Evolutionary conservation across 2,888 invertebrate species (phyloP).

Genomic region (Amblyjoppa proteus): DNA sequence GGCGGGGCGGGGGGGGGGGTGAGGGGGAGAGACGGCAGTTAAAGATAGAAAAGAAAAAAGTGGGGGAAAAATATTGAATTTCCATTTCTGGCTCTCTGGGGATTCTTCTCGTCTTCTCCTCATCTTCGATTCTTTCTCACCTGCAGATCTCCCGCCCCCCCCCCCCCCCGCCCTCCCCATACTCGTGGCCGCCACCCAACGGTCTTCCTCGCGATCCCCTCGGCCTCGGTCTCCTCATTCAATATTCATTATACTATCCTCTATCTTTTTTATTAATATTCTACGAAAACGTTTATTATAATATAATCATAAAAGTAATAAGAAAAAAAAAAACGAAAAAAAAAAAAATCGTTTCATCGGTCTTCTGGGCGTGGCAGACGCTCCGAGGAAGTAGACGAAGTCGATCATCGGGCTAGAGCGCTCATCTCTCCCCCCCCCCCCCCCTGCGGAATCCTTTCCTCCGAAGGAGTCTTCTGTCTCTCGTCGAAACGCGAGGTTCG

Average conservation of each 20-base stretch:
- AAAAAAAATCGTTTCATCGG: conserved; percentile 26
- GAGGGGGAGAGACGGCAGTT: conserved; percentile 57
- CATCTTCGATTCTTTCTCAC: conserved; percentile 38
- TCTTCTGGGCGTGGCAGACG: conserved; percentile 47
- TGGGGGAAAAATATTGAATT: conserved; percentile 56
- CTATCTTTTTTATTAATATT: conserved; percentile 61
- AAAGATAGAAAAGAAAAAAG: conserved; percentile 11
- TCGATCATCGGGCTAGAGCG: conserved; percentile 3
- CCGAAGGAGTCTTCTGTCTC: conserved; percentile 17
- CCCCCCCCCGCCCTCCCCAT: background rate
- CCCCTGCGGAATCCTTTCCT: conserved; percentile 22
- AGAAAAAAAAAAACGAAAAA: background rate
- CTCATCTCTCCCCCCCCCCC: background rate
- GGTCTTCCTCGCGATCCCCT: background rate
- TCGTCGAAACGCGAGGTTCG: conserved; percentile 17
- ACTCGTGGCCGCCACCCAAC: background rate
- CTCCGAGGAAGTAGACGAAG: conserved; percentile 38
- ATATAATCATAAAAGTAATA: conserved; percentile 51
- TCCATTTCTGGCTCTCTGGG: conserved; percentile 52
- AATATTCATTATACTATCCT: conserved; percentile 55
- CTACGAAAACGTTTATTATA: conserved; percentile 58
- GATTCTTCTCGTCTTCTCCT: conserved; percentile 18
- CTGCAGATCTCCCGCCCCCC: conserved; percentile 1
- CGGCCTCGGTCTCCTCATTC: conserved; percentile 31
- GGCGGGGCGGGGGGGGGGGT: conserved; percentile 46